Evolutionary conservation across 2,888 invertebrate species (phyloP), one percentile per base, ranked within the genome.

Genomic region (Orthosia gothica): DNA sequence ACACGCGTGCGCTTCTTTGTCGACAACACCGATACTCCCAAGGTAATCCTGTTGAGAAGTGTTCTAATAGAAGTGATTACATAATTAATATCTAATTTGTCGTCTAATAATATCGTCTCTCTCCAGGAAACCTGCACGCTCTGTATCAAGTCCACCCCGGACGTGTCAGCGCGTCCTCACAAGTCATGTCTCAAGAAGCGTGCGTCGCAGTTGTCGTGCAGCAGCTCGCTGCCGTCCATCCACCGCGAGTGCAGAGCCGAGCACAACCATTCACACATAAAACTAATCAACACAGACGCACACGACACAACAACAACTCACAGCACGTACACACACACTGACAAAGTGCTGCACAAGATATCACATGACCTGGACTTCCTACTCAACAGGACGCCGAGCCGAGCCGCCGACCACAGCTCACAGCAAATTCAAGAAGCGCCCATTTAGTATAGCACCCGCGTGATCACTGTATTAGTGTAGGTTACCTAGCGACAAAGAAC

Each of bases 321-420:
- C 95, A 95, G 86, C 93, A 94, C 79, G 91, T 92, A 50, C 0
- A 93, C 94, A 0, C 94, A 95, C 67, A 92, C 95, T 50, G 97
- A 97, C 85, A 97, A 97, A 74, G 98, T 98, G 97, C 94, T 98
- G 65, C 98, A 98, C 94, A 97, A 98, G 90, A 98, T 98, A 89
- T 98, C 98, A 1, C 98, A 98, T 90, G 98, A 98, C 94, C 95
- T 98, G 86, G 98, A 98, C 94, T 98, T 98, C 95, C 95, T 98
- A 85, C 95, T 98, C 77, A 98, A 98, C 93, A 97, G 98, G 79
- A 97, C 96, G n/a, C 76, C 95, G 95, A 77, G 92, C 93, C 63
- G 91, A 90, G 87, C 90, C 7, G 9, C 18, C 12, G 45, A 59
- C 40, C 26, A 87, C 74, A 87, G 85, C 69, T 74, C 91, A 72